Base-by-base conservation (phyloP, 2,888 invertebrate species). In the Caenorhabditis uteleia region DNA sequence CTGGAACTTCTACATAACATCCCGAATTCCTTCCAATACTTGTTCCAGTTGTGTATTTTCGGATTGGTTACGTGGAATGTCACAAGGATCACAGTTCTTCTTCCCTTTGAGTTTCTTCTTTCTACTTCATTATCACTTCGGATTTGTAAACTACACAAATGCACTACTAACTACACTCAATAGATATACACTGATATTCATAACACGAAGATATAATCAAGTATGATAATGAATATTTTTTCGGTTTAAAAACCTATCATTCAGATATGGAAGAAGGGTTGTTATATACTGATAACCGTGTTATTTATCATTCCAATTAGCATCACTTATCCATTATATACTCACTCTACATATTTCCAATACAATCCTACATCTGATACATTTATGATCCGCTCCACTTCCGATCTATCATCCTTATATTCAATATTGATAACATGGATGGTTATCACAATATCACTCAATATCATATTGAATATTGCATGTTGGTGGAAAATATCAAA, bases 181-280 rank as follows among this genome's bases (percentile, higher is more conserved):
- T 36, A 45, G 61, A 8, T 61, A 26, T 38, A 61, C 55, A 18
- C 40, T 49, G 29, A 50, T 55, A 18, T 55, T 47, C 25, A 47
- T 50, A 46, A 33, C 26, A 7, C 55, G 46, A 38, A 45, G 26
- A 26, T 61, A 61, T 31, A 29, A 26, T 8, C 23, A 51, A 45
- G 61, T 56, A 34, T 33, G 49, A 49, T 39, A 48, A 8, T 46
- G 16, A 34, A 14, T 18, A 38, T 20, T 5, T 18, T 18, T 38
- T 7, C 4, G 6, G 7, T 20, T n/a, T 10, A 20, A 5, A 38
- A 38, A 38, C 2, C 3, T 14, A 23, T 31, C 3, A 27, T 44
- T 51, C 20, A 61, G 61, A 61, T 61, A 10, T 61, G 61, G 61
- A 29, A 46, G 31, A 55, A 55, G 20, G 45, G 45, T 5, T 50